Conservation (phyloP, 2,113 vertebrate species). For the Desmodus rotundus region DNA sequence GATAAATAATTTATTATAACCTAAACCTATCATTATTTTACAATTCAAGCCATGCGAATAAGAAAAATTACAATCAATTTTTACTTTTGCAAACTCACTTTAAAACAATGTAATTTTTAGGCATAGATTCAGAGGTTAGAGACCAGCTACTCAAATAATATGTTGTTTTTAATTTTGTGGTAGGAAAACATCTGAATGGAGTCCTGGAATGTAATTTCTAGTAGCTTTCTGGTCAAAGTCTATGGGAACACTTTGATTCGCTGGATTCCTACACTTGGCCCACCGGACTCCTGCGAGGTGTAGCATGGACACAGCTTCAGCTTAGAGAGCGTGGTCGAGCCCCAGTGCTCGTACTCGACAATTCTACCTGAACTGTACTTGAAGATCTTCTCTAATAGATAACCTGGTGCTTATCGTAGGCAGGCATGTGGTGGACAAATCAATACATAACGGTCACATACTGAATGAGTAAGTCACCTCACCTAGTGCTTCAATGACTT, state of each 20-base stretch:
- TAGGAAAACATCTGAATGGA: neutral
- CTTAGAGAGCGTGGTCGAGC: neutral
- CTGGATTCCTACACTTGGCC: neutral
- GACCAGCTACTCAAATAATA: neutral
- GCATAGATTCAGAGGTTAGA: neutral
- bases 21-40: conserved; percentile 13
- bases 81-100: neutral
- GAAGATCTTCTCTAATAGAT: neutral
- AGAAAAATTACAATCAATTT: neutral
- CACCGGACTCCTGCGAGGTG: neutral
- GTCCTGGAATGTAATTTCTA: neutral
- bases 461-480: neutral
- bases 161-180: neutral
- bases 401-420: neutral
- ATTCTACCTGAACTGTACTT: neutral
- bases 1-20: neutral
- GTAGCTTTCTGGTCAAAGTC: neutral
- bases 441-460: too few relatives aligned
- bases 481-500: neutral
- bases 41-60: neutral
- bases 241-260: neutral
- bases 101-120: neutral
- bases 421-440: neutral
- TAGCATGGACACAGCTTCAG: neutral
- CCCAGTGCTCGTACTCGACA: neutral